These are phyloP conservation scores for Lamprotornis superbus DNA, from an alignment of 2,113 vertebrate species.

Conservation along the genomic window DNA sequence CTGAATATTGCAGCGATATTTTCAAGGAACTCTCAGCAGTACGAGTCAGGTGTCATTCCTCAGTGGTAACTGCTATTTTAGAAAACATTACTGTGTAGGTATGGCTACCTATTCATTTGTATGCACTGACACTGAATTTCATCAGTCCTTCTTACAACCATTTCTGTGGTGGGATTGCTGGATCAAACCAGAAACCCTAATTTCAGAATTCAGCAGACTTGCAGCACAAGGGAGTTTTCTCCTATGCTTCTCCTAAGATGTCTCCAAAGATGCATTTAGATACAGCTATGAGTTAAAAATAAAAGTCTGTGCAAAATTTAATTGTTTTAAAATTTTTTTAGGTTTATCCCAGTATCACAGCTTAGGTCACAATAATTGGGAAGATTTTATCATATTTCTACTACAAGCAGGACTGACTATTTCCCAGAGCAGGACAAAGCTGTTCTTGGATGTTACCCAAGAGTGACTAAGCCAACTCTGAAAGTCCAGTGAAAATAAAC, in stretches of 20 bases:
- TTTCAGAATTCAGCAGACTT: background rate
- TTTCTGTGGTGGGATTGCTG: background rate
- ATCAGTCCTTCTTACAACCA: background rate
- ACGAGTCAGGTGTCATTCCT: background rate
- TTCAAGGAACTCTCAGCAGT: background rate
- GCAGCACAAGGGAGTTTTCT: background rate
- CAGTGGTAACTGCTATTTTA: background rate
- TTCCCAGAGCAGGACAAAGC: background rate
- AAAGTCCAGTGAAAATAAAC: slow-evolving; percentile 7
- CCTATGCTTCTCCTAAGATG: background rate
- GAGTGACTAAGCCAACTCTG: background rate
- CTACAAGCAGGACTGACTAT: background rate
- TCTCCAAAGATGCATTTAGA: background rate
- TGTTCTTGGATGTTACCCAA: background rate
- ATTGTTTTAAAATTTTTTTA: background rate
- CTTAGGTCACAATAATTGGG: background rate
- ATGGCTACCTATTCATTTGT: background rate
- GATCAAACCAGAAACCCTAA: background rate
- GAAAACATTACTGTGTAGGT: background rate
- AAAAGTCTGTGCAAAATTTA: background rate
- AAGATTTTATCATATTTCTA: background rate
- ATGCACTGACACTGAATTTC: background rate
- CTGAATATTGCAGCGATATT: background rate
- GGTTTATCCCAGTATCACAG: background rate
- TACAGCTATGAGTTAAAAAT: background rate